Percentiles rank a stretch among this genome's conserved stretches.
phyloP scores from a whole-genome alignment of 30 jellyfish, hydroid and myxozoan genomes.

The Hydractinia symbiolongicarpus region DNA sequence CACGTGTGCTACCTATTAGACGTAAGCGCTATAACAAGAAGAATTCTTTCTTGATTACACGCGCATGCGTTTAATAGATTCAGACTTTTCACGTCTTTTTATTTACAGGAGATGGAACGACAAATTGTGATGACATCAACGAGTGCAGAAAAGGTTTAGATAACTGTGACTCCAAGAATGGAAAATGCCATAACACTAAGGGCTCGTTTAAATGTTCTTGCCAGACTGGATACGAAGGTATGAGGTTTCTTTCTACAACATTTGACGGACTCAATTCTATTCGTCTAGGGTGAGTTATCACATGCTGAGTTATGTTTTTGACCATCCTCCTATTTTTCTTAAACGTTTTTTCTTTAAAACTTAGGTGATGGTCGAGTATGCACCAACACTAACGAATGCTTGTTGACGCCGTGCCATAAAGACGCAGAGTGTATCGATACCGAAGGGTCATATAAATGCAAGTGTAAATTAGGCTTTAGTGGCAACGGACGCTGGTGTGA shows the following conservation, averaged over 20 bases:
- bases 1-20: too few species aligned
- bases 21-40: too few species aligned
- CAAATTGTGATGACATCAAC: slow-evolving; percentile 17
- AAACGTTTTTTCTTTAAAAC: too few species aligned
- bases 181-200: background rate
- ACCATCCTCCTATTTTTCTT: too few species aligned
- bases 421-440: slow-evolving; percentile 21
- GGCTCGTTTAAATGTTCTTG: slow-evolving; percentile 28
- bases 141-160: slow-evolving; percentile 12
- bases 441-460: slow-evolving; percentile 8
- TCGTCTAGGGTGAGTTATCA: too few species aligned
- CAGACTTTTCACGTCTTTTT: too few species aligned
- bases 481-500: slow-evolving; percentile 29
- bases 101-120: background rate
- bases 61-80: too few species aligned
- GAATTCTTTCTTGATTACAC: too few species aligned
- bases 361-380: slow-evolving; percentile 24
- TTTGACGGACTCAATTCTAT: too few species aligned
- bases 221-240: slow-evolving; percentile 4
- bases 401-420: slow-evolving; percentile 10
- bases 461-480: slow-evolving; percentile 1
- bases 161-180: background rate
- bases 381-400: slow-evolving; percentile 26
- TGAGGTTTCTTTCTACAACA: background rate
- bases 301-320: too few species aligned